A percentile compares a stretch with the other conserved stretches of the same genome.
phyloP scores from a whole-genome alignment of 2,888 invertebrate genomes.

The Lissocephala sabroskyi region DNA sequence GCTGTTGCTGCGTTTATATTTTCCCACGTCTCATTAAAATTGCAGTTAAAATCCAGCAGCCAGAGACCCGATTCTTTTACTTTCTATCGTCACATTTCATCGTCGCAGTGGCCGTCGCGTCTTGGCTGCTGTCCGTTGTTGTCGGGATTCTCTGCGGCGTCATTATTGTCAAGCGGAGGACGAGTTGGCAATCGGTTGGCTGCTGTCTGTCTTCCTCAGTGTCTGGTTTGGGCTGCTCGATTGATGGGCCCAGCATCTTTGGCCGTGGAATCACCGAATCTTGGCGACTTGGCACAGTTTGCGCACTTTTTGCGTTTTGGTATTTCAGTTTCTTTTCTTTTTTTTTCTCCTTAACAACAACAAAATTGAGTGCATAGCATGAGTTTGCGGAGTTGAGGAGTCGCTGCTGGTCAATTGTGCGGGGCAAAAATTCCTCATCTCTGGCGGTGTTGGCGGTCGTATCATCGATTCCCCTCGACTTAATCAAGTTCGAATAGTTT shows the following conservation, averaged over 20 bases:
- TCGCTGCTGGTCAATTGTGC: too few species aligned
- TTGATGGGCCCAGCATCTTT: slow-evolving; percentile 46
- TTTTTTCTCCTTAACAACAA: too few species aligned
- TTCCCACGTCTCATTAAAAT: slow-evolving; percentile 67
- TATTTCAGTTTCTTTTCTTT: background rate
- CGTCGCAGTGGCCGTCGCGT: slow-evolving; percentile 1
- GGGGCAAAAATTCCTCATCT: too few species aligned
- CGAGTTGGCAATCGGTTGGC: slow-evolving; percentile 43
- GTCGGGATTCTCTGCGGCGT: slow-evolving; percentile 17
- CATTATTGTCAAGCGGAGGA: slow-evolving; percentile 57
- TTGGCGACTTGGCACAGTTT: slow-evolving; percentile 40
- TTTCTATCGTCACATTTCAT: slow-evolving; percentile 43
- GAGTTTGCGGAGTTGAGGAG: too few species aligned
- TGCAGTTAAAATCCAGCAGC: slow-evolving; percentile 39
- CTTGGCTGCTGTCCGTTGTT: background rate
- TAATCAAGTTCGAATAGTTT: too few species aligned
- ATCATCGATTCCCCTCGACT: too few species aligned
- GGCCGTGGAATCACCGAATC: slow-evolving; percentile 1
- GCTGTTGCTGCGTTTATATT: slow-evolving; percentile 2
- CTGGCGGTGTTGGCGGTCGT: too few species aligned
- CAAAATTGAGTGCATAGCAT: too few species aligned
- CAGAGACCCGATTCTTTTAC: slow-evolving; percentile 36
- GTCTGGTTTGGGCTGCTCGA: slow-evolving; percentile 31
- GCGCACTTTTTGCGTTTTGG: slow-evolving; percentile 28
- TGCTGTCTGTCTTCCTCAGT: background rate